A percentile compares a stretch with the other conserved stretches of the same genome.
phyloP scores from a whole-genome alignment of 2,113 vertebrate species.

The Danio rerio region DNA sequence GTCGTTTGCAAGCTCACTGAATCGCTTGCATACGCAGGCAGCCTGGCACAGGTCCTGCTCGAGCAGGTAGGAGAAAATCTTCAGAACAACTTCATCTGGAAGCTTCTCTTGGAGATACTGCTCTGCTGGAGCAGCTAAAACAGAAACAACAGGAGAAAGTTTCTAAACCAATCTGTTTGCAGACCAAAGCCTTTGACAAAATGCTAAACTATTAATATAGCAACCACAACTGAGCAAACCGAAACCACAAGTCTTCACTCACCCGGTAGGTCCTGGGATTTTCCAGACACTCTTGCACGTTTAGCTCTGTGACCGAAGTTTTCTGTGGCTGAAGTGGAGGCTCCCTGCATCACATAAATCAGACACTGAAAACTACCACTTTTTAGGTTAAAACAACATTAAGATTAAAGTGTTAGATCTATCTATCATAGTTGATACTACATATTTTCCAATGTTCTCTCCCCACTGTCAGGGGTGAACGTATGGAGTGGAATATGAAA shows the following conservation, averaged over 20 bases:
- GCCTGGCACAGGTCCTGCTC: conserved; percentile 98
- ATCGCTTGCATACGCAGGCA: conserved; percentile 98
- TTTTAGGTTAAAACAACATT: neutral
- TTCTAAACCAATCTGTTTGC: neutral
- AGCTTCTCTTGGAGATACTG: conserved; percentile 99
- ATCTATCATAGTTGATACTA: too few relatives aligned
- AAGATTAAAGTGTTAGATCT: neutral
- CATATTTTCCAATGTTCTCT: too few relatives aligned
- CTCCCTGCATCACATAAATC: conserved; percentile 79
- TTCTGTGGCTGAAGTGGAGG: conserved; percentile 96
- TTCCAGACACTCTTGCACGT: conserved; percentile 96
- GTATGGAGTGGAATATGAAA: too few relatives aligned
- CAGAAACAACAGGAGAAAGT: neutral
- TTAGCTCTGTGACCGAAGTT: conserved; percentile 98
- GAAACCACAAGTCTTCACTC: conserved; percentile 51
- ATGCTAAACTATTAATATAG: neutral
- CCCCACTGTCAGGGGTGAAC: too few relatives aligned
- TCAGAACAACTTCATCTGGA: conserved; percentile 97
- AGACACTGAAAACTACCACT: neutral
- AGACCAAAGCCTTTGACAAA: neutral
- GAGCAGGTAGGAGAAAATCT: conserved; percentile 98
- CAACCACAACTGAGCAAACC: neutral
- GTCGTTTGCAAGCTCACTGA: conserved; percentile 98
- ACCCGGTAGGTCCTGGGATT: conserved; percentile 96
- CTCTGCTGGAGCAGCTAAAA: conserved; percentile 93